Base-by-base conservation (phyloP, 2,888 invertebrate genomes). In the Epistrophella euchroma region DNA sequence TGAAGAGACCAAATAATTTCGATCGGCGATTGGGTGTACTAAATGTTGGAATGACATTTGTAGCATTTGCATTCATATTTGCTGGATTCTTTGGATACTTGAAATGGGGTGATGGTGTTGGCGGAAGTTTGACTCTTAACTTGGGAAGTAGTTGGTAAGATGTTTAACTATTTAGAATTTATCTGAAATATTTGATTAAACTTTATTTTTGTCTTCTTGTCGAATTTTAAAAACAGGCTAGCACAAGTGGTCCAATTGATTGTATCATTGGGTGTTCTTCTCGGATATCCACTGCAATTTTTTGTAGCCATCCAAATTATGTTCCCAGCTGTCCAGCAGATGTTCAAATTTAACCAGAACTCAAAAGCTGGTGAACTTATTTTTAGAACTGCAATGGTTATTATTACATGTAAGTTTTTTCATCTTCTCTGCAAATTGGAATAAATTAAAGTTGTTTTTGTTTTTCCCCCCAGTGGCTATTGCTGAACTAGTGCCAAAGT, bases 201-300 rank as follows among this genome's bases (percentile, higher is more conserved):
- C 50, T 47, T 0, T 74, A 45, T 58, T 17, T 45, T 45, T 52
- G 7, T 45, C 17, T 2, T 47, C 17, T 45, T 7, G 6, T 50
- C 1, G 0, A 15, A 45, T 13, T 35, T 19, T 35, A 7, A 35
- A 22, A 37, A 0, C 93, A 97, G 97, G 88, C 92, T 97, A 84
- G 97, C 97, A 60, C 95, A 97, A 92, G 94, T 94, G 72, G 97
- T 98, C 22, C 96, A 97, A 90, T 91, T 96, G n/a, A 94, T 97
- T 90, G 97, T 98, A 90, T 96, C 97, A 0, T 88, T 96, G 47
- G 97, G 97, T 13, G 97, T 99, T 82, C 94, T 98, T 88, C 94
- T 98, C 88, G 96, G 98, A 0, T 99, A 98, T 92, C 96, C 98
- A 0, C 94, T 99, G 22, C 99, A 99, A 93, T 97, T 99, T 91